Evolutionary conservation across 2,797 vertebrate species (phyloP), one percentile per base, ranked within the genome.

Genomic region (Choloepus didactylus): DNA sequence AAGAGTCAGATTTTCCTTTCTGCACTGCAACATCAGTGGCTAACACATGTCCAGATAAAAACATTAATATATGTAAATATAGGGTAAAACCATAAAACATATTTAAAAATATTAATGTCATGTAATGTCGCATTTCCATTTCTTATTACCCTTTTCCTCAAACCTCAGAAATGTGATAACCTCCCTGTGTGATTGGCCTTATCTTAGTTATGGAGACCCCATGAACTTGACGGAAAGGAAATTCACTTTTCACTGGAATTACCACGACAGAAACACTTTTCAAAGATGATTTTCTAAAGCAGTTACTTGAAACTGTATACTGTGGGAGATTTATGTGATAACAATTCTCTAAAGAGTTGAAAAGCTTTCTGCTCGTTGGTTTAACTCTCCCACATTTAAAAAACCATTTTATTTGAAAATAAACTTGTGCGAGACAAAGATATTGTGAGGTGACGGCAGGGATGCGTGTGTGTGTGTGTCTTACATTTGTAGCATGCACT

Each of bases 211-310:
- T 38, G 54, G 54, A 88, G 96, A 86, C 27, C 56, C 16, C 16
- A 59, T 38, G 46, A 87, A 67, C 35, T 81, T 12, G 67, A 38
- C 69, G 73, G 3, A 41, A 73, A 38, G 59, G 49, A 79, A 91
- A 69, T 54, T 11, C 27, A 82, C 10, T 70, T 64, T 88, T 81
- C 69, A 72, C n/a, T 93, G 59, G 41, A 88, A 89, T 75, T 62
- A 35, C 60, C 29, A 25, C 59, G 77, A 21, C 10, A 86, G 35
- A 85, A 88, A 79, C 7, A 38, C 25, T 85, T 86, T 76, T 94
- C 18, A 73, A 92, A 73, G 35, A 70, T 84, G 73, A 66, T 90
- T 91, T 95, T 85, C 86, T 95, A 18, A 49, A 90, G 23, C 23
- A 81, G 27, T 91, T 92, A 73, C 44, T 96, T 95, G 79, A 90